Evolutionary conservation across 2,888 invertebrate species (phyloP), one percentile per base, ranked within the genome.

Genomic region (Caprella mutica): DNA sequence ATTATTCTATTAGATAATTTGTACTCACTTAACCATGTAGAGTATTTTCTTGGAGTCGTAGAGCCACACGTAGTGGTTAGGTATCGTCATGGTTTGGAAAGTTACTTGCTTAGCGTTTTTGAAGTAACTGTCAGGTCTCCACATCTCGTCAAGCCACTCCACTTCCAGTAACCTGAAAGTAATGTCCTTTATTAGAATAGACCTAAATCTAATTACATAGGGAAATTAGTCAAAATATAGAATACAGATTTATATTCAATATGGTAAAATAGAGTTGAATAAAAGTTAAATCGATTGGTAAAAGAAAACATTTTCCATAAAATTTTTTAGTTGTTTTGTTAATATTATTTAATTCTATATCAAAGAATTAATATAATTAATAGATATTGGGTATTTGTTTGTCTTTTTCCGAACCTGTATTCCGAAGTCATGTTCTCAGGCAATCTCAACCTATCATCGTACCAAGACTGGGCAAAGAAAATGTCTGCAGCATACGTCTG

Each of bases 11-110:
- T n/a, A 33, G 33, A 14, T 33, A 33, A 9, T 33, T 8, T 33
- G 17, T 26, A 64, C 69, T 67, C 68, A 72, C 73, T 72, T 71
- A 59, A 72, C 70, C 61, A 71, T 71, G 67, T 71, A 71, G 53
- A 71, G 68, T 24, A 71, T 68, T 29, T 65, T 68, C 48, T 69
- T 69, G 59, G 70, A 70, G 14, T 68, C 66, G 57, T 68, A 68
- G 23, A 71, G 67, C 66, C 70, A 69, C 30, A 71, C 68, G 58
- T 71, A 70, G 43, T 71, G 69, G 59, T 71, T 71, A n/a, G 71
- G 71, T 30, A 71, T 69, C 21, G 71, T 71, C 68, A 71, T 69
- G 35, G 69, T 68, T 63, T 71, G 71, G 53, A 71, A 70, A 21
- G 68, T 68, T 30, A 70, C 71, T 39, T 67, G 66, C 60, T 71